These are phyloP conservation scores for Acleris cristana DNA, from an alignment of 2,888 invertebrate genomes.

Conservation along the genomic window DNA sequence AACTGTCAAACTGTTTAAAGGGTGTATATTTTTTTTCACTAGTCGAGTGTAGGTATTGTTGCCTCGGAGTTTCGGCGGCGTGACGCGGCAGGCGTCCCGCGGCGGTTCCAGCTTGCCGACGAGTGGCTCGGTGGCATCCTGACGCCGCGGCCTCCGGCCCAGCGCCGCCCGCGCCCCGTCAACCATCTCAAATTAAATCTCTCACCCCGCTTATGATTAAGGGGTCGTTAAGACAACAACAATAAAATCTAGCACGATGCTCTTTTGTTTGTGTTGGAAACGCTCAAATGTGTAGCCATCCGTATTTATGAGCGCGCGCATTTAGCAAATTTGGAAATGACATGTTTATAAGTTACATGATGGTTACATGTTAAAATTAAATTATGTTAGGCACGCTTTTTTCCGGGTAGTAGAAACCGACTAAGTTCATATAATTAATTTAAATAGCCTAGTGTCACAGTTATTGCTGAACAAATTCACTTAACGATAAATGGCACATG, in stretches of 20 bases:
- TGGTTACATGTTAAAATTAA: not conserved
- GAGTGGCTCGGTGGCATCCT: slow-evolving; percentile 55
- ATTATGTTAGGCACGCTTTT: not conserved
- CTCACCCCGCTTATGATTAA: slow-evolving; percentile 33
- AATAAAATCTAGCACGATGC: slow-evolving; percentile 14
- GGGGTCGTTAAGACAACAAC: slow-evolving; percentile 25
- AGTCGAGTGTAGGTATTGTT: slow-evolving; percentile 17
- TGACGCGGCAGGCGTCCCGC: slow-evolving; percentile 63
- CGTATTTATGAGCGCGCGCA: not conserved
- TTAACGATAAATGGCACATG: no score
- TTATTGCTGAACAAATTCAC: no score
- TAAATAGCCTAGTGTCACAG: no score
- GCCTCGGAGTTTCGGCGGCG: slow-evolving; percentile 21
- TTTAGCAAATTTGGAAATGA: not conserved
- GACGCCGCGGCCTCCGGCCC: slow-evolving; percentile 58
- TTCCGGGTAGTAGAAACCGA: no score
- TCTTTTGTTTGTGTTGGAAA: slow-evolving; percentile 23
- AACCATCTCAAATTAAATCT: slow-evolving; percentile 52
- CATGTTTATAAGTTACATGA: not conserved
- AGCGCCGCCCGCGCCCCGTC: slow-evolving; percentile 54
- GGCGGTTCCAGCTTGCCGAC: slow-evolving; percentile 59
- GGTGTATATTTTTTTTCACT: slow-evolving; percentile 12
- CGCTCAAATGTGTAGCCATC: not conserved
- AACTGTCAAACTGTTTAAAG: not conserved
- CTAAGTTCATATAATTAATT: no score